Evolutionary conservation across 92 coral and sea anemone species (phyloP).

Genomic region (Plumapathes pennacea): DNA sequence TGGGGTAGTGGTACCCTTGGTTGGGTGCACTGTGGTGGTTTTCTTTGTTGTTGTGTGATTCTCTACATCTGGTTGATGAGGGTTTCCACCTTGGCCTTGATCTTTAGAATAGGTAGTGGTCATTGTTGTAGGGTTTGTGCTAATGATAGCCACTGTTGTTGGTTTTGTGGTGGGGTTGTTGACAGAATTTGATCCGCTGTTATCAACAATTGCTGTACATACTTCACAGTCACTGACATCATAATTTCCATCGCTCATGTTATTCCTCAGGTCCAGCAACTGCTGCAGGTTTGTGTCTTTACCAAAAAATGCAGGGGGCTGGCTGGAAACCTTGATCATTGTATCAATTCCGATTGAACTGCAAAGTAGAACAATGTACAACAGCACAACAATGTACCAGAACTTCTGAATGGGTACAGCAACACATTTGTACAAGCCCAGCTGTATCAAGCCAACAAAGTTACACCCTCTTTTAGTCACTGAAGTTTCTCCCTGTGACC

Average conservation of each 20-base stretch:
- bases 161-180: background rate
- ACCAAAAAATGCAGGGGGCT: constrained; percentile 85
- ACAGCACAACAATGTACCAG: constrained; percentile 49
- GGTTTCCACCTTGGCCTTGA: no score
- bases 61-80: background rate
- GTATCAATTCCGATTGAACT: constrained; percentile 51
- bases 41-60: background rate
- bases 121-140: background rate
- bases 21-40: no score
- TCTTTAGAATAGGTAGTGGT: background rate
- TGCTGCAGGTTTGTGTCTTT: constrained; percentile 79
- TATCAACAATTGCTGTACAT: background rate
- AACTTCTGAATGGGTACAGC: constrained; percentile 54
- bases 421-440: constrained; percentile 46
- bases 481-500: background rate
- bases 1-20: no score
- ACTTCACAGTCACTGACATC: constrained; percentile 1
- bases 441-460: constrained; percentile 38
- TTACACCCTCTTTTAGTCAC: background rate
- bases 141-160: background rate
- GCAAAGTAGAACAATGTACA: constrained; percentile 31
- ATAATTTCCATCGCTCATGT: constrained; percentile 62
- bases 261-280: constrained; percentile 69
- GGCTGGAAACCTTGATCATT: constrained; percentile 59
- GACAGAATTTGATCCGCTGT: background rate